A percentile compares a stretch with the other conserved stretches of the same genome.
phyloP scores from a whole-genome alignment of 2,113 vertebrate genomes.

The Todiramphus saurophagus region DNA sequence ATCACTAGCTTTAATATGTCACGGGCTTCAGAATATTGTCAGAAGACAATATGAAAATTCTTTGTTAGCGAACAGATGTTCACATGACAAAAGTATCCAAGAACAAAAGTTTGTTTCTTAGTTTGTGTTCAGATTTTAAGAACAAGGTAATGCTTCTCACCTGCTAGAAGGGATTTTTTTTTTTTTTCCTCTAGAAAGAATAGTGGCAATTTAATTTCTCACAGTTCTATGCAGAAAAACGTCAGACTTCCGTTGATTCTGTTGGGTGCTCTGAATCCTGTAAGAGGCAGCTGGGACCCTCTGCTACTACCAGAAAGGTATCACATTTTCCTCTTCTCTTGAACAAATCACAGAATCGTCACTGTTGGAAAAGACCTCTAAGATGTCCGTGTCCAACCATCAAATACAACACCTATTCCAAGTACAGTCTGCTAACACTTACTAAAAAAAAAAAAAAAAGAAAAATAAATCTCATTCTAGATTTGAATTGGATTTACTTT shows the following conservation, averaged over 20 bases:
- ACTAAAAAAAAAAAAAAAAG: neutral
- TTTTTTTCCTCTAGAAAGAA: neutral
- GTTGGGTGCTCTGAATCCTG: conserved; percentile 11
- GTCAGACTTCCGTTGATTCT: neutral
- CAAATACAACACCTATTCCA: conserved; percentile 61
- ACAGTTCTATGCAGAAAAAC: neutral
- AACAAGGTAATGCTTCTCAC: neutral
- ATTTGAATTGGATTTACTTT: conserved; percentile 58
- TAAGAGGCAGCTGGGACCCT: conserved; percentile 57
- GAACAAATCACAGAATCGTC: conserved; percentile 20
- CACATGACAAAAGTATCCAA: neutral
- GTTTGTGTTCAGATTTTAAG: neutral
- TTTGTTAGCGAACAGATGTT: neutral
- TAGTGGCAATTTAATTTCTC: neutral
- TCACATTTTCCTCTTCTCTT: conserved; percentile 69
- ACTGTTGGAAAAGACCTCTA: too few relatives aligned
- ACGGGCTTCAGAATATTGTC: neutral
- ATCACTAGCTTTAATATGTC: neutral
- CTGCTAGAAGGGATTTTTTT: neutral
- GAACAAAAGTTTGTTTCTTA: neutral
- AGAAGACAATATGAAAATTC: neutral
- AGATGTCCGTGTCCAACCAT: too few relatives aligned
- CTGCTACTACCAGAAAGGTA: conserved; percentile 70
- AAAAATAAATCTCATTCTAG: conserved; percentile 45
- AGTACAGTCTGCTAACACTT: conserved; percentile 63